phyloP scores from a whole-genome alignment of 2,888 invertebrate species.

The Aphodius granarius region DNA sequence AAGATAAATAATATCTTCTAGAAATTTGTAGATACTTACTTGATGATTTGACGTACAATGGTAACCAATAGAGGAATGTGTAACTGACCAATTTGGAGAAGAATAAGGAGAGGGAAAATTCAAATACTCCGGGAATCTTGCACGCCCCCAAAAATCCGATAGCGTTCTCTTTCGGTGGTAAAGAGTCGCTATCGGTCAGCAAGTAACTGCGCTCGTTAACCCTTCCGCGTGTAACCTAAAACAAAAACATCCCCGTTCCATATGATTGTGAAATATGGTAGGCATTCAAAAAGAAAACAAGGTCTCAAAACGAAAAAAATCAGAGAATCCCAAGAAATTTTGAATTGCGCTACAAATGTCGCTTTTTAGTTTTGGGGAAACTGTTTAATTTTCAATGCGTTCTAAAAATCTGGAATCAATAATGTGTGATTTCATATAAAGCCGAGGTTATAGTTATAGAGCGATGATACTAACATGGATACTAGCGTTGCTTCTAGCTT shows the following conservation, averaged over 20 bases:
- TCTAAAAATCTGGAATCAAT: no score
- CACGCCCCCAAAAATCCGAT: constrained; percentile 79
- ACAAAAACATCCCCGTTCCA: constrained; percentile 19
- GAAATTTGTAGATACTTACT: constrained; percentile 61
- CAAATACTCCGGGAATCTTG: constrained; percentile 87
- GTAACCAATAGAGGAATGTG: constrained; percentile 96
- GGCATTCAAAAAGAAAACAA: neutral
- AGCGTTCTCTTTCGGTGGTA: constrained; percentile 55
- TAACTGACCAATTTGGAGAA: constrained; percentile 97
- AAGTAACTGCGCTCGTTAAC: constrained; percentile 45
- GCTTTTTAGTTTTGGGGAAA: no score
- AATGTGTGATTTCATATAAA: no score
- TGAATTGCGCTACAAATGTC: no score
- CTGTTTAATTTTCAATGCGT: no score
- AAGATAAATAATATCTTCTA: neutral
- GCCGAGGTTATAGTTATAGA: no score
- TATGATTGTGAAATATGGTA: neutral
- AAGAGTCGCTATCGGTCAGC: constrained; percentile 32
- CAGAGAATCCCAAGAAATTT: no score
- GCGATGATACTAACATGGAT: no score
- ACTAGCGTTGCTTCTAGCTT: no score
- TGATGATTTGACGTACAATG: constrained; percentile 81
- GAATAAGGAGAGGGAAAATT: constrained; percentile 91
- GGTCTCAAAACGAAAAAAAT: no score
- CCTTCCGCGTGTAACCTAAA: constrained; percentile 48